phyloP scores from a whole-genome alignment of 2,888 invertebrate species.

The Drosophila villosipedis region DNA sequence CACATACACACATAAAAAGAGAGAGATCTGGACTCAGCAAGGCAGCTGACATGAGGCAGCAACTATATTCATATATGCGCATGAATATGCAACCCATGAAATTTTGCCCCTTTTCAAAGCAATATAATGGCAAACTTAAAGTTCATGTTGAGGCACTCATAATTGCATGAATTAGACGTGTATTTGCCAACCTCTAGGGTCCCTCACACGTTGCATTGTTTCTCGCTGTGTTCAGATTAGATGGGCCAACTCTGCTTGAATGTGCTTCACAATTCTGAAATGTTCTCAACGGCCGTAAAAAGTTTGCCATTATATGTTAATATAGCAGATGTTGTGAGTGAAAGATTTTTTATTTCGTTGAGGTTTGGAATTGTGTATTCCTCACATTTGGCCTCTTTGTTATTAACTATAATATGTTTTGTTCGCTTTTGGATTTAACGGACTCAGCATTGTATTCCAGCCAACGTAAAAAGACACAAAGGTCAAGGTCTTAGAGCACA shows the following conservation, averaged over 20 bases:
- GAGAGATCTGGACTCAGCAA: slow-evolving; percentile 21
- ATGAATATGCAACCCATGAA: slow-evolving; percentile 62
- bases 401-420: background rate
- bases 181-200: slow-evolving; percentile 54
- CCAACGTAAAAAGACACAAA: background rate
- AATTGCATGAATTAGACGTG: slow-evolving; percentile 66
- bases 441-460: background rate
- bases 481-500: background rate
- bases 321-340: background rate
- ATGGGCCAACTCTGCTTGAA: slow-evolving; percentile 32
- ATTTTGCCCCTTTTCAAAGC: slow-evolving; percentile 43
- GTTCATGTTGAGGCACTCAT: slow-evolving; percentile 62
- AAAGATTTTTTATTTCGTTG: background rate
- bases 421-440: background rate
- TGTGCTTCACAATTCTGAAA: slow-evolving; percentile 26
- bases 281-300: slow-evolving; percentile 8
- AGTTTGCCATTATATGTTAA: slow-evolving; percentile 5
- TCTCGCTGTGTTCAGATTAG: slow-evolving; percentile 22
- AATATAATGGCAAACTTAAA: slow-evolving; percentile 50
- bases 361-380: background rate
- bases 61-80: slow-evolving; percentile 11
- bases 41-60: slow-evolving; percentile 53
- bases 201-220: slow-evolving; percentile 29
- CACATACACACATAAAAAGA: slow-evolving; percentile 24
- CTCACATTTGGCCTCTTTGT: background rate